Conservation (phyloP, 2,888 invertebrate species). For the Cheilosia pagana region DNA sequence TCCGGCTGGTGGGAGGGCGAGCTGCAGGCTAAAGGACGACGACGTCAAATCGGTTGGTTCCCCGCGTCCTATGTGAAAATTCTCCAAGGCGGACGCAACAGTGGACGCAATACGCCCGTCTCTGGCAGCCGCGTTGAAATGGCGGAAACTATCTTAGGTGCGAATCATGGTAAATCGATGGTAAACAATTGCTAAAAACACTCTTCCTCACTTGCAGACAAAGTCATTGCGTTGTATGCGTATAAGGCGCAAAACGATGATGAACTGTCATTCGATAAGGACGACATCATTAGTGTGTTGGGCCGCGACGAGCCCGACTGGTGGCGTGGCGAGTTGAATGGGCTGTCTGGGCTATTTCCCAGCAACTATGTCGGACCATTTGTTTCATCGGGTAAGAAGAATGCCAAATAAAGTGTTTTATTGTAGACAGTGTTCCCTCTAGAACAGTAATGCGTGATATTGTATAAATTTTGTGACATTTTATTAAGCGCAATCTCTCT, state of each 20-base stretch:
- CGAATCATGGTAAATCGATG: background rate
- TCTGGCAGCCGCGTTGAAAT: slow-evolving; percentile 88
- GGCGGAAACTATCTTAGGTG: slow-evolving; percentile 83
- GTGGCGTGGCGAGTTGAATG: slow-evolving; percentile 98
- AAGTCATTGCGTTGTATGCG: slow-evolving; percentile 96
- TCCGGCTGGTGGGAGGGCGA: slow-evolving; percentile 99
- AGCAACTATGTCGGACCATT: slow-evolving; percentile 96
- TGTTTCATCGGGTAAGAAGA: slow-evolving; percentile 84
- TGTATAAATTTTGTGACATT: slow-evolving; percentile 57
- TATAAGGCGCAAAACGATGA: slow-evolving; percentile 98
- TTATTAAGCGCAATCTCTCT: slow-evolving; percentile 53
- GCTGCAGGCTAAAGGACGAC: slow-evolving; percentile 94
- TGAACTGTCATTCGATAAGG: slow-evolving; percentile 96
- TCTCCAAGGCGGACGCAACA: slow-evolving; percentile 88
- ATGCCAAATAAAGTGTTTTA: slow-evolving; percentile 78
- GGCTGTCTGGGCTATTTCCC: slow-evolving; percentile 95
- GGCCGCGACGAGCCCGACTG: slow-evolving; percentile 97
- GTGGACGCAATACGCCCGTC: slow-evolving; percentile 90
- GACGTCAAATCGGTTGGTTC: slow-evolving; percentile 98
- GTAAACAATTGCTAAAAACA: background rate
- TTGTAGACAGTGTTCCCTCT: slow-evolving; percentile 43
- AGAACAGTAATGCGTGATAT: slow-evolving; percentile 63
- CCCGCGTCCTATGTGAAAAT: slow-evolving; percentile 98
- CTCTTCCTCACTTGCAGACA: slow-evolving; percentile 85
- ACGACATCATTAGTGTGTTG: slow-evolving; percentile 94